A percentile compares a stretch with the other conserved stretches of the same genome.
phyloP scores from a whole-genome alignment of 2,888 invertebrate genomes.

The Microdon myrmicae region DNA sequence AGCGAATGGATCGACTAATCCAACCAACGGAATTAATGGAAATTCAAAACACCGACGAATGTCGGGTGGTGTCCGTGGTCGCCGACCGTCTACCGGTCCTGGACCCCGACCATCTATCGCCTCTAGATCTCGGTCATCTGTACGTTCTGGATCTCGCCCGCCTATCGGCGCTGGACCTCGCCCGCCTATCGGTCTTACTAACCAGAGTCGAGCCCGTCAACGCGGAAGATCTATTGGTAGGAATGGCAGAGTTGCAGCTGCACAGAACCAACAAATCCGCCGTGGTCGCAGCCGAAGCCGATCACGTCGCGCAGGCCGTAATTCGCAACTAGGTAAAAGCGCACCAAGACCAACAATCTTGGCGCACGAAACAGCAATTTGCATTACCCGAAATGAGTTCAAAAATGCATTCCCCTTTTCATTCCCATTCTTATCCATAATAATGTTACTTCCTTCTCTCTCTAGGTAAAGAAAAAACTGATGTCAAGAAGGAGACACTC shows the following conservation, averaged over 20 bases:
- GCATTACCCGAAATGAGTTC: slow-evolving; percentile 29
- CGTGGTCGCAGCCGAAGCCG: slow-evolving; percentile 64
- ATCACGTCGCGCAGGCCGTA: slow-evolving; percentile 55
- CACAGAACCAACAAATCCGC: slow-evolving; percentile 56
- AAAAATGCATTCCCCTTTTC: slow-evolving; percentile 5
- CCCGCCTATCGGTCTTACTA: slow-evolving; percentile 55
- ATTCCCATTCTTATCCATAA: slow-evolving; percentile 8
- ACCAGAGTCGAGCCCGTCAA: slow-evolving; percentile 59
- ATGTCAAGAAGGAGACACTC: slow-evolving; percentile 71
- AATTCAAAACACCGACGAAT: too few species aligned
- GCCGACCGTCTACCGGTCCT: too few species aligned
- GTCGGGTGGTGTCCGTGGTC: too few species aligned
- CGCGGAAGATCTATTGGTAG: slow-evolving; percentile 51
- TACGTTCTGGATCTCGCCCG: too few species aligned
- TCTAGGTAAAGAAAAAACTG: slow-evolving; percentile 53
- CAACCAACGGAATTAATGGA: slow-evolving; percentile 8
- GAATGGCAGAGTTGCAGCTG: slow-evolving; percentile 41
- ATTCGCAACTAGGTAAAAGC: slow-evolving; percentile 61
- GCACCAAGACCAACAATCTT: slow-evolving; percentile 50
- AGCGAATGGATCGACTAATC: slow-evolving; percentile 55
- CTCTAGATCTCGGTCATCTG: too few species aligned
- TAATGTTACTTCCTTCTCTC: slow-evolving; percentile 15
- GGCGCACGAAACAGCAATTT: slow-evolving; percentile 19
- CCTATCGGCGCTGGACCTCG: slow-evolving; percentile 44
- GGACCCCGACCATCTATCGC: too few species aligned